Base-by-base conservation (phyloP, 23 tunicate genomes). In the Oikopleura dioica region DNA sequence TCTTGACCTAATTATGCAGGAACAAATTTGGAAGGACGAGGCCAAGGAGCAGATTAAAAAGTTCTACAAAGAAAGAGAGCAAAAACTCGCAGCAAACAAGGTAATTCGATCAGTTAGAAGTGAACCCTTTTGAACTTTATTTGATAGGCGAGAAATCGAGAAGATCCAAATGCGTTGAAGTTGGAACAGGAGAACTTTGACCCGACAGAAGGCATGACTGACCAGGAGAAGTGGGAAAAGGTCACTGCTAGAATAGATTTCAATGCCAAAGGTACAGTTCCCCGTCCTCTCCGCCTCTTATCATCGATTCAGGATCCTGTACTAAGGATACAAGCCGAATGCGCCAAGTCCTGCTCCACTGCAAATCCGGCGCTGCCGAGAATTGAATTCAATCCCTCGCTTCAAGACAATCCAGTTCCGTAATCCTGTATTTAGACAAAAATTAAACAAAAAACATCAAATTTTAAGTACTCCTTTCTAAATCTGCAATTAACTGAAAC, bases 161-260 rank as follows among this genome's bases (percentile, higher is more conserved):
- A 63, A 28, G 26, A 63, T 28, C 30, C 29, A 23, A 31, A 63
- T 23, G 72, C 72, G 4, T 28, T 63, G 5, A 63, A 28, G 33
- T 23, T 63, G 30, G 33, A 23, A 28, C 72, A 63, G 26, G 72
- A 21, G 26, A 31, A 63, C 2, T 63, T 63, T 63, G 33, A 63
- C 72, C 72, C 72, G 5, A 28, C 72, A 2, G 72, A 63, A 12
- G 72, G 72, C 29, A 63, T 12, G 26, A 63, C 29, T 63, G 72
- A 63, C 72, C 32, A 23, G 33, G 5, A 63, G 26, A 63, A 63
- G 26, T 63, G 72, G 72, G 72, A 63, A 24, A 63, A 12, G 72
- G 72, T 63, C 30, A 63, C 72, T 4, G 30, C 16, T 2, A 63
- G 72, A 63, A 63, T 63, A 2, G 72, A 63, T 63, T 63, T 63